A percentile compares a stretch with the other conserved stretches of the same genome.
These are phyloP conservation scores for Centrocercus urophasianus DNA, from an alignment of 2,113 vertebrate genomes.

Conservation along the genomic window DNA sequence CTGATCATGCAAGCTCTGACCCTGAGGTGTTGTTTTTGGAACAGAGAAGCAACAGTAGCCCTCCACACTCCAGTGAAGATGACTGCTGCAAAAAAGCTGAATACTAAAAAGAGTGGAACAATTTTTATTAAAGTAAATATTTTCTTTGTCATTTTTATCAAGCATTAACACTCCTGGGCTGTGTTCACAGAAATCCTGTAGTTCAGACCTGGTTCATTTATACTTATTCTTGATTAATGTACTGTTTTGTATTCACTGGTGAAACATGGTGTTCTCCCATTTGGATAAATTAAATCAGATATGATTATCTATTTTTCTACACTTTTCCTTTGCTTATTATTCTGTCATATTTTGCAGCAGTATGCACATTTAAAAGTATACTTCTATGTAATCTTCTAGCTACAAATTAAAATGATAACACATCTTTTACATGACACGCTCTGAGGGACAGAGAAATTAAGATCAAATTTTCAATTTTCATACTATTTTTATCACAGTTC, in stretches of 20 bases:
- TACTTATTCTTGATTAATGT: neutral
- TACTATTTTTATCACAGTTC: slow-evolving; percentile 18
- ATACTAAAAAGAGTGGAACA: neutral
- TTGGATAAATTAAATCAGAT: neutral
- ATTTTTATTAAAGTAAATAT: neutral
- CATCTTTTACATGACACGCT: neutral
- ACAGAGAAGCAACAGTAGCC: neutral
- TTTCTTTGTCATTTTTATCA: neutral
- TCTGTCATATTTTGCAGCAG: neutral
- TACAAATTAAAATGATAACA: slow-evolving; percentile 13
- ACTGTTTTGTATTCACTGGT: neutral
- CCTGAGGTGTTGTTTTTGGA: fast-evolving
- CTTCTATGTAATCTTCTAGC: neutral
- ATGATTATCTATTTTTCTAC: neutral
- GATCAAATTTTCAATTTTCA: slow-evolving; percentile 26
- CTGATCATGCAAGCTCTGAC: neutral
- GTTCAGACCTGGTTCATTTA: neutral
- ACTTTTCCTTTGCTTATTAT: neutral
- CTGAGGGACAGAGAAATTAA: slow-evolving; percentile 32
- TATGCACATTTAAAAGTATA: neutral
- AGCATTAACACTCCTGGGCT: neutral
- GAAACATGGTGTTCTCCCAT: neutral
- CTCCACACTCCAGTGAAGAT: neutral
- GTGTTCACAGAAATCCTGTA: neutral
- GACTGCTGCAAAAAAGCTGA: neutral